Percentiles rank a stretch among this genome's conserved stretches.
Conservation (phyloP, 2,113 vertebrate species). For the Choloepus hoffmanni region DNA sequence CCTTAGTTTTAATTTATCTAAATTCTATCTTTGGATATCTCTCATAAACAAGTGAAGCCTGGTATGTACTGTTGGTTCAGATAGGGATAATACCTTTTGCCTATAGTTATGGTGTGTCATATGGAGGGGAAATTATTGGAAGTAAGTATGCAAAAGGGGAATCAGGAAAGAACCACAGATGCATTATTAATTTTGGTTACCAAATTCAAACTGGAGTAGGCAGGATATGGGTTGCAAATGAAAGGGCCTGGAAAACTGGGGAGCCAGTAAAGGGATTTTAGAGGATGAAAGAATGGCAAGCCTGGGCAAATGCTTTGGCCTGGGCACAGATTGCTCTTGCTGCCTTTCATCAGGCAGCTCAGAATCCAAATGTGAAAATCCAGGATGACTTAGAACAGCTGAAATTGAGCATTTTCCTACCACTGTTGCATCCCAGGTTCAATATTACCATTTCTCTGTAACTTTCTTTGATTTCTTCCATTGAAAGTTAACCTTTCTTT, state of each 20-base stretch:
- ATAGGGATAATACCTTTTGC: neutral
- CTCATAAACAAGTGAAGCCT: neutral
- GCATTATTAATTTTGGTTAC: neutral
- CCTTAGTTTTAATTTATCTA: neutral
- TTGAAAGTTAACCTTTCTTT: neutral
- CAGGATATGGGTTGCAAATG: neutral
- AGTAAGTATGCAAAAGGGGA: neutral
- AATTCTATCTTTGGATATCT: neutral
- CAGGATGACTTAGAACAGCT: neutral
- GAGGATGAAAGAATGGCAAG: neutral
- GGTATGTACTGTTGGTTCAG: neutral
- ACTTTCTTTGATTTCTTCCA: neutral
- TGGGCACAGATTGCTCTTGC: neutral
- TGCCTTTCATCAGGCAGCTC: neutral
- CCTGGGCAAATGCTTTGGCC: neutral
- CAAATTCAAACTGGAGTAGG: neutral
- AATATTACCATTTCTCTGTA: neutral
- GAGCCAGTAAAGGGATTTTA: neutral
- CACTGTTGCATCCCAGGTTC: too few relatives aligned
- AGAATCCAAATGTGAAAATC: neutral
- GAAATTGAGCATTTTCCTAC: neutral
- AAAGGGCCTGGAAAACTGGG: neutral
- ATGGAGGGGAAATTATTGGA: neutral
- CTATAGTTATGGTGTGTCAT: neutral
- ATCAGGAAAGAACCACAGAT: neutral